These are phyloP conservation scores for Rhamphomyia laevipes DNA, from an alignment of 2,888 invertebrate species.

Conservation along the genomic window DNA sequence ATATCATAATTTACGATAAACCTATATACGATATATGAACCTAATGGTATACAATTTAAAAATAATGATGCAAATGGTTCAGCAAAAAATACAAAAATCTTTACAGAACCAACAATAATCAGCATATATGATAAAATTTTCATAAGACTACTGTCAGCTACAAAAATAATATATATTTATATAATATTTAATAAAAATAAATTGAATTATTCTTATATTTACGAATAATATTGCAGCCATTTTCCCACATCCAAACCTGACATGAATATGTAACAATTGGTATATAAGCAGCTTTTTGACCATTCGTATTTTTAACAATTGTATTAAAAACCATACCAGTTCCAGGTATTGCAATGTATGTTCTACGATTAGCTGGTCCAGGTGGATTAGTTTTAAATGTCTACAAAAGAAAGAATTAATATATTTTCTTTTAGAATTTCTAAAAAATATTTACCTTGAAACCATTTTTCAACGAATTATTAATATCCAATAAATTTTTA, in stretches of 20 bases:
- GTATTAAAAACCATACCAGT: conserved; percentile 8
- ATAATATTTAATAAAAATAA: not conserved
- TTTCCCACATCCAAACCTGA: not conserved
- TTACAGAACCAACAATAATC: not conserved
- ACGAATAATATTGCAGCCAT: conserved; percentile 6
- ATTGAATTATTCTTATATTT: no score
- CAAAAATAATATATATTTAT: not conserved
- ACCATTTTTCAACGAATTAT: no score
- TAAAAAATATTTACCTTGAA: not conserved
- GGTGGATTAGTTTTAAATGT: not conserved
- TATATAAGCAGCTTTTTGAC: conserved; percentile 1
- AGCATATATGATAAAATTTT: not conserved
- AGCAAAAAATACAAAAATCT: not conserved
- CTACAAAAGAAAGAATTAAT: not conserved
- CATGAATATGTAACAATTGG: conserved; percentile 8
- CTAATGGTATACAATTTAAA: not conserved
- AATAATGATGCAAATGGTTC: not conserved
- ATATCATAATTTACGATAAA: not conserved
- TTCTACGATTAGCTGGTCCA: conserved; percentile 4
- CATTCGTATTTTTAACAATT: conserved; percentile 1
- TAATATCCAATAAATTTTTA: conserved; percentile 1
- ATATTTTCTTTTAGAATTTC: no score
- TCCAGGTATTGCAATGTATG: conserved; percentile 5
- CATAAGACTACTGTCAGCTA: not conserved
- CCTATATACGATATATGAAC: not conserved